Evolutionary conservation across 2,113 vertebrate genomes (phyloP).

Genomic region (Gnathonemus echidnorhynchus): DNA sequence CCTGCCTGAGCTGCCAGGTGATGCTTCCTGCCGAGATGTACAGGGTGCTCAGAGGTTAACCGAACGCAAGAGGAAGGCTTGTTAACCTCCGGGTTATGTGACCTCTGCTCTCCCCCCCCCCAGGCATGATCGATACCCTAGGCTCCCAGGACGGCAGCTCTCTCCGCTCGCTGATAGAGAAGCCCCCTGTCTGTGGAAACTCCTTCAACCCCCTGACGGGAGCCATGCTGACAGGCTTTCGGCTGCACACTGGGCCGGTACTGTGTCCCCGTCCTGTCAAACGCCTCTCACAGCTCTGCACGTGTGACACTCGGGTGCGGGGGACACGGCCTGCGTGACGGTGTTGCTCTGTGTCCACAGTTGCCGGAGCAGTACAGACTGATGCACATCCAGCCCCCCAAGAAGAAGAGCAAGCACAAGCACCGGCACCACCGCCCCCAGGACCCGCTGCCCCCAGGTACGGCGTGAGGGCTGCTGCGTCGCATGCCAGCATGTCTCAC

Average conservation of each 20-base stretch:
- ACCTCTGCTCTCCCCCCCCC: background rate
- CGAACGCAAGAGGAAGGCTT: background rate
- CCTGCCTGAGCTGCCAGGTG: constrained; percentile 87
- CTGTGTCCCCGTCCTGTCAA: constrained; percentile 25
- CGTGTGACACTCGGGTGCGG: background rate
- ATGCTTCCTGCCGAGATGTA: background rate
- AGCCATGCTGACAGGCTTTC: constrained; percentile 85
- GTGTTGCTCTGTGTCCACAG: constrained; percentile 43
- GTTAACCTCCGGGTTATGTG: background rate
- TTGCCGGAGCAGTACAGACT: constrained; percentile 91
- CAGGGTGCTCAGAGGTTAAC: background rate
- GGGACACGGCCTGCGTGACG: background rate
- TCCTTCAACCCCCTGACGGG: constrained; percentile 90
- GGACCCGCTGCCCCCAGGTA: constrained; percentile 9
- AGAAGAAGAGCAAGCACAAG: constrained; percentile 96
- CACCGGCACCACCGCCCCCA: constrained; percentile 62
- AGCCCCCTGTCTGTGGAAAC: constrained; percentile 87
- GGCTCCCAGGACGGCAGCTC: constrained; percentile 91
- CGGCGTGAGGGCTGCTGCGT: background rate
- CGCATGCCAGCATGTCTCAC: background rate
- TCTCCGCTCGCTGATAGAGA: constrained; percentile 88
- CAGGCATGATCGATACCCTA: constrained; percentile 89
- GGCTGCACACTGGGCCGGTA: constrained; percentile 90
- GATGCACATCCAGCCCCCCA: constrained; percentile 96
- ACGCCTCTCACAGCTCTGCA: too few relatives aligned